These are phyloP conservation scores for Ypsolopha scabrella DNA, from an alignment of 2,888 invertebrate genomes.

Conservation along the genomic window DNA sequence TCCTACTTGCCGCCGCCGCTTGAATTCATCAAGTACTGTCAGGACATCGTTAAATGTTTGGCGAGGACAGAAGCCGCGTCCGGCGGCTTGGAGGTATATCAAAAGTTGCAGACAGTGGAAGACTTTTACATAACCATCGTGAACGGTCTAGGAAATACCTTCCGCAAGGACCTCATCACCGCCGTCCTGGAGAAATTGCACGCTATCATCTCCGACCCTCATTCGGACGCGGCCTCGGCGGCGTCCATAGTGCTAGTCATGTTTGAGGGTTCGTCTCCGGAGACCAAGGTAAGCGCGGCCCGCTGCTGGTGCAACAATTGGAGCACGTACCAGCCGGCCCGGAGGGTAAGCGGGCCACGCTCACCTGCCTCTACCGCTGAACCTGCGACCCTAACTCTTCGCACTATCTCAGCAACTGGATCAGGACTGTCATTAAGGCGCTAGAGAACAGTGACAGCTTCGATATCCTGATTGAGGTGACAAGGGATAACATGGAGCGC, in stretches of 20 bases:
- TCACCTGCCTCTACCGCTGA: slow-evolving; percentile 78
- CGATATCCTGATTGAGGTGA: slow-evolving; percentile 71
- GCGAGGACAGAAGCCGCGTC: slow-evolving; percentile 1
- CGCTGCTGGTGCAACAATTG: slow-evolving; percentile 48
- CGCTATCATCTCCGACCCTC: slow-evolving; percentile 70
- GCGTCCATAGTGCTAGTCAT: slow-evolving; percentile 72
- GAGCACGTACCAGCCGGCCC: slow-evolving; percentile 49
- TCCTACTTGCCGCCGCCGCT: slow-evolving; percentile 38
- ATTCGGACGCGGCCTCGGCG: slow-evolving; percentile 68
- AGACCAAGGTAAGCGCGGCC: slow-evolving; percentile 32
- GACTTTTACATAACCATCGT: slow-evolving; percentile 41
- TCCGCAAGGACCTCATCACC: slow-evolving; percentile 60
- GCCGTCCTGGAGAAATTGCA: slow-evolving; percentile 71
- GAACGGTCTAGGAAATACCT: slow-evolving; percentile 26
- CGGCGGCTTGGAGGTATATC: slow-evolving; percentile 24
- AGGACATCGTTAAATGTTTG: slow-evolving; percentile 60
- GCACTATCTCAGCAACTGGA: slow-evolving; percentile 68
- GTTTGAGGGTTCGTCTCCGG: slow-evolving; percentile 49
- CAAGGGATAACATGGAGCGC: slow-evolving; percentile 69
- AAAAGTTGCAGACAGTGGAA: slow-evolving; percentile 38
- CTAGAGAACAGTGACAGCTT: slow-evolving; percentile 70
- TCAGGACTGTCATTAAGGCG: slow-evolving; percentile 74
- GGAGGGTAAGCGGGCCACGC: slow-evolving; percentile 67
- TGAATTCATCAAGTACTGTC: slow-evolving; percentile 57
- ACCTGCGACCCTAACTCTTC: slow-evolving; percentile 68